Conservation (phyloP, 1,140 invertebrate species). For the Sitophilus oryzae region DNA sequence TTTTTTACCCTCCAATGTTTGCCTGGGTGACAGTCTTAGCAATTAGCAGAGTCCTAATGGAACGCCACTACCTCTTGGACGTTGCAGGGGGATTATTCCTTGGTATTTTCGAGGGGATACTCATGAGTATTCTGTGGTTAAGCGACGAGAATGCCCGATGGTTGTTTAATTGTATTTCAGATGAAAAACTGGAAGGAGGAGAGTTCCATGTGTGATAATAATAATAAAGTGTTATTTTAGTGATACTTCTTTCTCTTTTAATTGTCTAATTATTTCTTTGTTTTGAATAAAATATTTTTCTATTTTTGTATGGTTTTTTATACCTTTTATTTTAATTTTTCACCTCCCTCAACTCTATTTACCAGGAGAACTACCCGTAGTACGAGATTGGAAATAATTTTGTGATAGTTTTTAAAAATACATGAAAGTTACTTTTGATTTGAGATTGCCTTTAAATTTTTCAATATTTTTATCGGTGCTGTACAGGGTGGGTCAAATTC, state of each 20-base stretch:
- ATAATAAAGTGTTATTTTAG: neutral
- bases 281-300: no score
- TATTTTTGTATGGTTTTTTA: no score
- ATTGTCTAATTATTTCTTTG: no score
- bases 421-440: no score
- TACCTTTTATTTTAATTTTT: no score
- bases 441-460: no score
- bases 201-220: conserved; percentile 49
- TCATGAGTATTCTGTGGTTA: conserved; percentile 66
- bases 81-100: conserved; percentile 68
- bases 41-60: conserved; percentile 72
- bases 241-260: conserved; percentile 8
- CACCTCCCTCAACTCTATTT: no score
- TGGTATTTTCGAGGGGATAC: conserved; percentile 66
- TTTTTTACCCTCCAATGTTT: conserved; percentile 58
- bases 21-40: conserved; percentile 71
- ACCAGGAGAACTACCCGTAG: no score
- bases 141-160: conserved; percentile 46
- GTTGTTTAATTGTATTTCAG: conserved; percentile 50
- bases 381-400: no score
- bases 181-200: conserved; percentile 53
- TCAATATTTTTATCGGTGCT: no score
- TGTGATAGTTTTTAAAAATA: no score
- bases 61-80: conserved; percentile 84
- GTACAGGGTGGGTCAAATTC: no score